Evolutionary conservation across 1,140 invertebrate species (phyloP).

Genomic region (Brevipalpus yothersi): DNA sequence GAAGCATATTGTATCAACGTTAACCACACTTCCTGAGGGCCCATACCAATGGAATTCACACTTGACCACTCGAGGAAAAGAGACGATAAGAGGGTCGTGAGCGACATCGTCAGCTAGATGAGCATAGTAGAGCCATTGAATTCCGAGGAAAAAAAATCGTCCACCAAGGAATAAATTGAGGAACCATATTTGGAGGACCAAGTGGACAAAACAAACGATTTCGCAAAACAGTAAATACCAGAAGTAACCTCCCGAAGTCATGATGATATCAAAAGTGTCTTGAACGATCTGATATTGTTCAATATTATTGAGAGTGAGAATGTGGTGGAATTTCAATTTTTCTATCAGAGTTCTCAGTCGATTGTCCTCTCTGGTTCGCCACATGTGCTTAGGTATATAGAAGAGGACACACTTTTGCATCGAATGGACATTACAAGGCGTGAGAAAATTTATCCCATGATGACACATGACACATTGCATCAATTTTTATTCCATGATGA

Average conservation of each 20-base stretch:
- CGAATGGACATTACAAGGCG: neutral
- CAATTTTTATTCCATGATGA: too few species aligned
- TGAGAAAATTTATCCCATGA: too few species aligned
- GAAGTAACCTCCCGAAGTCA: neutral
- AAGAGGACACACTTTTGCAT: neutral
- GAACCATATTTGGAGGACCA: neutral
- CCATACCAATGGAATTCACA: constrained; percentile 41
- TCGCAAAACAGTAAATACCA: neutral
- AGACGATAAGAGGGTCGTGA: constrained; percentile 34
- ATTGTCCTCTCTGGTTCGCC: neutral
- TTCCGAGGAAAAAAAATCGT: constrained; percentile 35
- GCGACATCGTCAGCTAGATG: neutral
- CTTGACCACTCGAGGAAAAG: constrained; percentile 55
- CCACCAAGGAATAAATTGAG: constrained; percentile 24
- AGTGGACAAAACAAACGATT: neutral
- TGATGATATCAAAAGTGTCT: neutral
- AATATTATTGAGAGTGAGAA: neutral
- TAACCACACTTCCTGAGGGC: constrained; percentile 13
- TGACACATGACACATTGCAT: too few species aligned
- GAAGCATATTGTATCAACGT: constrained; percentile 32
- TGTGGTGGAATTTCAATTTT: neutral
- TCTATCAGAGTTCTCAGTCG: neutral
- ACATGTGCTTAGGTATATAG: neutral
- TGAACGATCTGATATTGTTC: neutral
- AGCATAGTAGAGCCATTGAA: constrained; percentile 34